These are phyloP conservation scores for Ptychadena robeensis DNA, from an alignment of 2,797 vertebrate species.

Conservation along the genomic window DNA sequence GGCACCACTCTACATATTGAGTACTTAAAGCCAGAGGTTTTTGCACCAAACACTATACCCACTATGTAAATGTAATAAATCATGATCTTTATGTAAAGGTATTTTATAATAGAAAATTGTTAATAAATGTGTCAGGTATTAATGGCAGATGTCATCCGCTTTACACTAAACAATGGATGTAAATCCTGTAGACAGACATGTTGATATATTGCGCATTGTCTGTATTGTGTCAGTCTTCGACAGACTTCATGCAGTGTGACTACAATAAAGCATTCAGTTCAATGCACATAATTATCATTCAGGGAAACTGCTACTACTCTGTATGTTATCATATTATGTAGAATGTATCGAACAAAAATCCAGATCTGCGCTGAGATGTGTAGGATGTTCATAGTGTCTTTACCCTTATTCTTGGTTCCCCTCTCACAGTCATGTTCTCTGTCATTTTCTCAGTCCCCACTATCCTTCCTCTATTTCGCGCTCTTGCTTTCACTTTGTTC, in stretches of 20 bases:
- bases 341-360: background rate
- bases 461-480: conserved; percentile 26
- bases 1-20: no score
- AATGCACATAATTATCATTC: background rate
- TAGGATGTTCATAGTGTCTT: background rate
- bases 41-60: no score
- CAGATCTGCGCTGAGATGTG: background rate
- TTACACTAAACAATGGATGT: background rate
- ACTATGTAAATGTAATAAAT: background rate
- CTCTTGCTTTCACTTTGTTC: conserved; percentile 44
- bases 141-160: background rate
- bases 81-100: no score
- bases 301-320: background rate
- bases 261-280: background rate
- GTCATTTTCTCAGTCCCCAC: conserved; percentile 15
- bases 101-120: no score
- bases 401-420: background rate
- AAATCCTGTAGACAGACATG: background rate
- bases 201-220: background rate
- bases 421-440: background rate
- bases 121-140: background rate
- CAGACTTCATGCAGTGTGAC: background rate
- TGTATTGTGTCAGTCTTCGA: background rate
- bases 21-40: no score
- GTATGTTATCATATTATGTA: background rate